A percentile compares a stretch with the other conserved stretches of the same genome.
Conservation (phyloP, 2,113 vertebrate genomes). For the Ornithorhynchus anatinus region DNA sequence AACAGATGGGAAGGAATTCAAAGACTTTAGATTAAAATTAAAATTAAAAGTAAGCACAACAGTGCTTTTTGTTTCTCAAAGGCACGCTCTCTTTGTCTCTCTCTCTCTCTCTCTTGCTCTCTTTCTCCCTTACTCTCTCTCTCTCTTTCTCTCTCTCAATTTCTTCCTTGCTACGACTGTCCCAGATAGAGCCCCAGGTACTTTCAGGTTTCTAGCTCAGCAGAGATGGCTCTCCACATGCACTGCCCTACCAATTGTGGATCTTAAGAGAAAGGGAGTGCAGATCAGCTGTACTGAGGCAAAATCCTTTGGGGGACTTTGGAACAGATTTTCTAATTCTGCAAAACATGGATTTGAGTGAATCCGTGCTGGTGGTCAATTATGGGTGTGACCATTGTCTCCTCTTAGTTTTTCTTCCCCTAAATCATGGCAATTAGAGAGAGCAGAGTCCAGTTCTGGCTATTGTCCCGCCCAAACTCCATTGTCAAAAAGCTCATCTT, state of each 20-base stretch:
- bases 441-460: background rate
- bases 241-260: conserved; percentile 18
- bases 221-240: conserved; percentile 50
- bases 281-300: conserved; percentile 44
- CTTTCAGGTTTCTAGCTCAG: conserved; percentile 54
- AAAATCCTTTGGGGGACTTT: conserved; percentile 32
- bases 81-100: no score
- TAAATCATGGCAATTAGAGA: background rate
- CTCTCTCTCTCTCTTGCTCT: no score
- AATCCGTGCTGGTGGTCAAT: conserved; percentile 58
- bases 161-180: conserved; percentile 66
- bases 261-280: conserved; percentile 21
- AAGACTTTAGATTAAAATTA: conserved; percentile 75
- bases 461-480: conserved; percentile 19
- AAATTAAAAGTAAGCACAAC: conserved; percentile 51
- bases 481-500: conserved; percentile 4
- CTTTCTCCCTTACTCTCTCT: no score
- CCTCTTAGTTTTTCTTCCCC: background rate
- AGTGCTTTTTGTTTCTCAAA: conserved; percentile 64
- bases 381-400: conserved; percentile 17
- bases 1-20: conserved; percentile 80
- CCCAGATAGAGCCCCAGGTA: conserved; percentile 61
- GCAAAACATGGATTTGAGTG: conserved; percentile 41
- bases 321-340: conserved; percentile 44
- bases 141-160: conserved; percentile 66